phyloP scores from a whole-genome alignment of 1,140 invertebrate species.

The Listronotus oregonensis region DNA sequence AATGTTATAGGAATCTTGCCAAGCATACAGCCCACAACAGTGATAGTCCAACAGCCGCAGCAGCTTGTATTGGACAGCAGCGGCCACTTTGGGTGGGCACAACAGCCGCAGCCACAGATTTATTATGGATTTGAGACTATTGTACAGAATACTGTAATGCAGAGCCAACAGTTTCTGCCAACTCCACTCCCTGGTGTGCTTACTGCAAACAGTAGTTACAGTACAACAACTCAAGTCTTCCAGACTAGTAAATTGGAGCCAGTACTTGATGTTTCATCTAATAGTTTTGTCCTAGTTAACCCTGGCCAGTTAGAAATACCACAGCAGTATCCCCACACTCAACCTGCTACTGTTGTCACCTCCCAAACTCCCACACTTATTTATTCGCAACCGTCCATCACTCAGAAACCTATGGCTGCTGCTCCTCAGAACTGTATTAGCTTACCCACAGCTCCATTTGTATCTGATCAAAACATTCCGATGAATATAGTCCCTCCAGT shows the following conservation, averaged over 20 bases:
- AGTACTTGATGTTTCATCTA: slow-evolving; percentile 69
- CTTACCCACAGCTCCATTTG: slow-evolving; percentile 63
- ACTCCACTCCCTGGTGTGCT: slow-evolving; percentile 76
- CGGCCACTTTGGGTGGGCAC: slow-evolving; percentile 52
- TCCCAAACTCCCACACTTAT: slow-evolving; percentile 34
- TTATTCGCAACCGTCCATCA: slow-evolving; percentile 34
- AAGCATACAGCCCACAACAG: slow-evolving; percentile 63
- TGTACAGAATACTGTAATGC: slow-evolving; percentile 84
- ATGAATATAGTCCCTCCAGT: slow-evolving; percentile 72
- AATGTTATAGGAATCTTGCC: slow-evolving; percentile 68
- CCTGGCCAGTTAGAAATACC: slow-evolving; percentile 47
- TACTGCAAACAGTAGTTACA: slow-evolving; percentile 77
- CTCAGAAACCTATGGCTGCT: slow-evolving; percentile 33
- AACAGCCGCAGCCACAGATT: slow-evolving; percentile 65
- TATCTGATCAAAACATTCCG: slow-evolving; percentile 64
- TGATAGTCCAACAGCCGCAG: slow-evolving; percentile 51
- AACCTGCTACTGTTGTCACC: slow-evolving; percentile 21
- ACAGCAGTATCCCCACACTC: slow-evolving; percentile 29
- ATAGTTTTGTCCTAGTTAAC: slow-evolving; percentile 74
- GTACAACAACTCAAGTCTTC: slow-evolving; percentile 79
- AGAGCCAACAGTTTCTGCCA: slow-evolving; percentile 79
- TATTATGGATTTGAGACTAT: slow-evolving; percentile 83
- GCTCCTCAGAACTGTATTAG: slow-evolving; percentile 58
- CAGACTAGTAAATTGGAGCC: slow-evolving; percentile 83
- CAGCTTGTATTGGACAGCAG: slow-evolving; percentile 52